These are phyloP conservation scores for Helicolenus hilgendorfi DNA, from an alignment of 2,797 vertebrate species.

Conservation along the genomic window DNA sequence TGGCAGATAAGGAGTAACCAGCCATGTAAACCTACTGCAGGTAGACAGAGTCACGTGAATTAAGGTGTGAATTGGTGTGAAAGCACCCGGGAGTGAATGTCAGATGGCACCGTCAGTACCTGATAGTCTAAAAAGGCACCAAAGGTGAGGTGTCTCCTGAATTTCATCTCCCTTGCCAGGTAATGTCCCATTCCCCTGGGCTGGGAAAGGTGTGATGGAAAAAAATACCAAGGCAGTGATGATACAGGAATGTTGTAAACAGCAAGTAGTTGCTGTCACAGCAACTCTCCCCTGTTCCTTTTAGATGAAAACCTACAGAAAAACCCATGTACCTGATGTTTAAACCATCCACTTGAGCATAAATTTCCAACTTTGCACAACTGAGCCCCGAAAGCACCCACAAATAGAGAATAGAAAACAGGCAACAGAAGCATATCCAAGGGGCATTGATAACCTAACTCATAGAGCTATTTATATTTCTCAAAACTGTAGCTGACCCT, in stretches of 20 bases:
- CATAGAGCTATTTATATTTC: background rate
- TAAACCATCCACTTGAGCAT: background rate
- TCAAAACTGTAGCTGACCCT: background rate
- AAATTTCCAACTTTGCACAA: background rate
- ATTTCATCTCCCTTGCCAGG: background rate
- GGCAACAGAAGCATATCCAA: background rate
- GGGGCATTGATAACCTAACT: background rate
- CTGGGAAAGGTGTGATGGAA: background rate
- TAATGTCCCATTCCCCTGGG: background rate
- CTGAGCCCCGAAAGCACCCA: background rate
- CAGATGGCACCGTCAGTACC: background rate
- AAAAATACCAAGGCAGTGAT: background rate
- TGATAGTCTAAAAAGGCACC: constrained; percentile 5
- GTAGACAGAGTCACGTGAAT: background rate
- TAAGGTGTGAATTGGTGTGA: constrained; percentile 42
- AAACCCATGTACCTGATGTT: background rate
- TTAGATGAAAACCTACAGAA: background rate
- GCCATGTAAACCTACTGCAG: background rate
- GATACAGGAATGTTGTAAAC: background rate
- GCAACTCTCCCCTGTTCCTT: background rate
- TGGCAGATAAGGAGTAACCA: background rate
- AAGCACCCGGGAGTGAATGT: background rate
- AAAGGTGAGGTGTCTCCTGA: constrained; percentile 23
- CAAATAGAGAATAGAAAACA: background rate
- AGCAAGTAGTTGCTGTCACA: background rate